These are phyloP conservation scores for Hyla sarda DNA, from an alignment of 2,113 vertebrate genomes.

Conservation along the genomic window DNA sequence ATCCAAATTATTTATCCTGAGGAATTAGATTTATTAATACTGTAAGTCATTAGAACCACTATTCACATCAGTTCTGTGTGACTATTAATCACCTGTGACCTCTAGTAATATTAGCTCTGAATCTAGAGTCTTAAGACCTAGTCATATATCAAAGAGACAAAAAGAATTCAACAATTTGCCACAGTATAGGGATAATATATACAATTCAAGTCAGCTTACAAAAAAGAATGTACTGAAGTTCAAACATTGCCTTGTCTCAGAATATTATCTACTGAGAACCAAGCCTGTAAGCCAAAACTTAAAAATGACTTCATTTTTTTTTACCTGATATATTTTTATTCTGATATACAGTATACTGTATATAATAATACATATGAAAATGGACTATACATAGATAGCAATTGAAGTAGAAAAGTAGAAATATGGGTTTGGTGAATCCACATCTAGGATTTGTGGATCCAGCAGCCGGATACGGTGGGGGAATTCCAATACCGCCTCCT, in stretches of 20 bases:
- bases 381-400: not conserved
- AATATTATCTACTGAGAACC: conserved; percentile 2
- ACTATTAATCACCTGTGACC: not conserved
- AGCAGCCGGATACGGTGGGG: too few relatives aligned
- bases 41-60: not conserved
- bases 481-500: too few relatives aligned
- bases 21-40: too few relatives aligned
- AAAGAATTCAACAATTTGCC: not conserved
- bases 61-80: not conserved
- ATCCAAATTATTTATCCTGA: too few relatives aligned
- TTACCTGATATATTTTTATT: not conserved
- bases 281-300: not conserved
- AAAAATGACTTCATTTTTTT: not conserved
- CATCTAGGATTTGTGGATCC: too few relatives aligned
- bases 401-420: not conserved
- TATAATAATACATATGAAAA: not conserved
- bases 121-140: not conserved
- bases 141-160: not conserved
- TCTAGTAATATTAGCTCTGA: not conserved
- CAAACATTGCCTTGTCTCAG: not conserved
- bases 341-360: not conserved
- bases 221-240: not conserved
- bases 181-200: not conserved
- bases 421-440: too few relatives aligned
- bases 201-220: not conserved